phyloP scores from a whole-genome alignment of 1,140 invertebrate species.

The Sitobion miscanthi region DNA sequence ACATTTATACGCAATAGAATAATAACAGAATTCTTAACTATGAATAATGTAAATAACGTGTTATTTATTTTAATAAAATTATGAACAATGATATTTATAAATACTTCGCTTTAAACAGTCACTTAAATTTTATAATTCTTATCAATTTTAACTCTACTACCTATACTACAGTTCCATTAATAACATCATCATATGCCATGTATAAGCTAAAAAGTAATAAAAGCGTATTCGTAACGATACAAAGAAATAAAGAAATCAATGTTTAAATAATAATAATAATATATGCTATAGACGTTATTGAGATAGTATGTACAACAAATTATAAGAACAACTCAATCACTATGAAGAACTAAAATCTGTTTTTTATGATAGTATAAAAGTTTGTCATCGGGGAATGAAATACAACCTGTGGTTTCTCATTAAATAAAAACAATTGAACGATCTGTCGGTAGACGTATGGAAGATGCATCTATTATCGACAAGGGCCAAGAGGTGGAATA shows the following conservation, averaged over 20 bases:
- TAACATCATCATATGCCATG: not conserved
- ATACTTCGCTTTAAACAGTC: not conserved
- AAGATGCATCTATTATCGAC: not conserved
- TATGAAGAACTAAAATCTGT: not conserved
- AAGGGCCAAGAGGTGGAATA: not conserved
- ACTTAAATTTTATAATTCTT: not conserved
- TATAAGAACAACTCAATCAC: not conserved
- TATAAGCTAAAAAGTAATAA: not conserved
- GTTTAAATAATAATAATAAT: not conserved
- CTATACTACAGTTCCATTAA: not conserved
- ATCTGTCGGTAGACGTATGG: not conserved
- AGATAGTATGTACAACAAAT: not conserved
- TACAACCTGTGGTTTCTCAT: not conserved
- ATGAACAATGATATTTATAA: not conserved
- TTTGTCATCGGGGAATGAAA: not conserved
- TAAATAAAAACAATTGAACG: conserved; percentile 1
- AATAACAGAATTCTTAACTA: not conserved
- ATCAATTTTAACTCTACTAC: not conserved
- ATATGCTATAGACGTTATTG: not conserved
- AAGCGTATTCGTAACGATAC: not conserved
- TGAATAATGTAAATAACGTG: not conserved
- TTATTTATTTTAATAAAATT: not conserved
- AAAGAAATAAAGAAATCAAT: not conserved
- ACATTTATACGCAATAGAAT: not conserved
- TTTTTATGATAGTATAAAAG: conserved; percentile 28